Percentiles rank a stretch among this genome's conserved stretches.
Evolutionary conservation across 2,113 vertebrate species (phyloP).

Genomic region (Narcine bancroftii): DNA sequence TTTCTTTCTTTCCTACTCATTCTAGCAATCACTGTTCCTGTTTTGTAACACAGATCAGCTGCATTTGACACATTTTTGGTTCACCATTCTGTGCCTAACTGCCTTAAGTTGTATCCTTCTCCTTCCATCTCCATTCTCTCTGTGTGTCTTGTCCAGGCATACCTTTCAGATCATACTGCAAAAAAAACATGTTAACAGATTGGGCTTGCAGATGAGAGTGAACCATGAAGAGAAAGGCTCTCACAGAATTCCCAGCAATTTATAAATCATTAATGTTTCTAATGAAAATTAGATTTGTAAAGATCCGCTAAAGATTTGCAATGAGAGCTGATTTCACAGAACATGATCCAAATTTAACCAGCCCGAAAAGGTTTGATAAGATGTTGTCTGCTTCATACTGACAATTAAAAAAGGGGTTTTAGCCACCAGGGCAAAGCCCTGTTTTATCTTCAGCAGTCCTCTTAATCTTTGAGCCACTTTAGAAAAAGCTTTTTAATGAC

Average conservation of each 20-base stretch:
- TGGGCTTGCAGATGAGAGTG: not conserved
- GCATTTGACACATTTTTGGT: not conserved
- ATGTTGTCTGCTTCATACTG: not conserved
- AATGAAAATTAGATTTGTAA: slow-evolving; percentile 1
- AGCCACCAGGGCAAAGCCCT: not conserved
- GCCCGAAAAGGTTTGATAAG: not conserved
- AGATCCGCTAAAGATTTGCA: not conserved
- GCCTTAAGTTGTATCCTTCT: not conserved
- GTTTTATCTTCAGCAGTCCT: slow-evolving; percentile 12
- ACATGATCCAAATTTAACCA: not conserved
- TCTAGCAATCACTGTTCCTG: not conserved
- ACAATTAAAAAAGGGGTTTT: not conserved
- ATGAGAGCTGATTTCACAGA: not conserved
- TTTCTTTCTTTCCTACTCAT: not conserved
- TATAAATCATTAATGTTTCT: not conserved
- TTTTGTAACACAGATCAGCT: not conserved
- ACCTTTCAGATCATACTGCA: not conserved
- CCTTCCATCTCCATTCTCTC: not conserved
- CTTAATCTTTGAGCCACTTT: slow-evolving; percentile 24
- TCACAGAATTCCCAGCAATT: not conserved
- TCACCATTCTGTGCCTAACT: not conserved
- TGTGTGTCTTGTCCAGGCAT: not conserved
- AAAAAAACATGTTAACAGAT: not conserved
- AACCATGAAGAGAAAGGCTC: not conserved
- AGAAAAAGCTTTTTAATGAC: slow-evolving; percentile 31